phyloP scores from a whole-genome alignment of 2,113 vertebrate species.

The Prietella phreatophila region DNA sequence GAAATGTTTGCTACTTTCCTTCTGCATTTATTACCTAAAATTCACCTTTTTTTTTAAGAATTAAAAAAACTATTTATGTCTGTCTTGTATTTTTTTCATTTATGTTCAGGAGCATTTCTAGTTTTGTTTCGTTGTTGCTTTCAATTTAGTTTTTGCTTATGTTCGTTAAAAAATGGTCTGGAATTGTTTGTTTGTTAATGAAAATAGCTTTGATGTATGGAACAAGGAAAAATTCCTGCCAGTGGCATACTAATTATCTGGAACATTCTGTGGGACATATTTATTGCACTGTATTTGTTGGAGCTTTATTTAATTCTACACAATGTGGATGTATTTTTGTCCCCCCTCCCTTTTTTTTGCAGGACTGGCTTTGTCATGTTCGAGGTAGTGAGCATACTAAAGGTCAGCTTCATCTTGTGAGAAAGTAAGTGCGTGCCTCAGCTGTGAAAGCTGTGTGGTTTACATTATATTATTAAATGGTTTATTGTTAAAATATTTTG shows the following conservation, averaged over 20 bases:
- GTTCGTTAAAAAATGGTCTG: not conserved
- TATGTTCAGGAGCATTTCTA: not conserved
- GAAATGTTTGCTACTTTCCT: not conserved
- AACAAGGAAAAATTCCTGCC: not conserved
- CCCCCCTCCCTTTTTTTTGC: not conserved
- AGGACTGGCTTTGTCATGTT: constrained; percentile 61
- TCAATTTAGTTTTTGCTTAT: not conserved
- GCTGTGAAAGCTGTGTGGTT: not conserved
- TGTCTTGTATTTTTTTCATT: not conserved
- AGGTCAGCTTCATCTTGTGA: constrained; percentile 65
- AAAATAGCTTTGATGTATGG: not conserved
- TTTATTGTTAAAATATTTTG: not conserved
- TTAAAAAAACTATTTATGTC: not conserved
- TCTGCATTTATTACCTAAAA: not conserved
- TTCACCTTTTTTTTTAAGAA: not conserved
- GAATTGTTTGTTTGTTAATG: not conserved
- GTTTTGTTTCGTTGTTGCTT: not conserved
- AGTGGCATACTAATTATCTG: not conserved
- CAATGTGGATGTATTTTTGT: constrained; percentile 15
- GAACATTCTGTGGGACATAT: not conserved
- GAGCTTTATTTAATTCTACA: not conserved
- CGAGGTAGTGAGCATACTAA: constrained; percentile 62
- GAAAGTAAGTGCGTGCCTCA: constrained; percentile 57
- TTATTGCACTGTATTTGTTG: not conserved
- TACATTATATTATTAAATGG: not conserved